Base-by-base conservation (phyloP, 2,113 vertebrate genomes). In the Probosciger aterrimus region DNA sequence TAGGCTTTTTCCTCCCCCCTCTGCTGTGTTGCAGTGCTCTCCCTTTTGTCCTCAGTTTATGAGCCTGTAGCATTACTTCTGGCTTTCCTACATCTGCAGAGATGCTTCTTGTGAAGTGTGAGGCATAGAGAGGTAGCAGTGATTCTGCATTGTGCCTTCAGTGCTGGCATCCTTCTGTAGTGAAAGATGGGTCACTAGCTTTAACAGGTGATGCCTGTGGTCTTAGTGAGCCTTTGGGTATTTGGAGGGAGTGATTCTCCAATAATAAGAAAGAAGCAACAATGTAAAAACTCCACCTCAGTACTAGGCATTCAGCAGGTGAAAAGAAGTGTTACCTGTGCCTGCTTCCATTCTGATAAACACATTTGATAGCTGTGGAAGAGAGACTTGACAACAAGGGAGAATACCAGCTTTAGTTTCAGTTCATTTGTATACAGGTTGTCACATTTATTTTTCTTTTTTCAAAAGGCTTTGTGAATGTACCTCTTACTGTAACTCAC, bases 251-350 rank as follows among this genome's bases (percentile, higher is more conserved):
- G 43, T 55, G 31, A 41, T 46, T 77, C 18, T 10, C 10, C 22
- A n/a, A 0, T 28, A 47, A 39, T 0, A 16, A 41, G 8, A 60
- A 81, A 44, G 1, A 7, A 90, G 12, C n/a, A 84, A 28, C 22
- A 31, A 33, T 18, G 43, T 57, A 24, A 68, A 71, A 68, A 1
- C 6, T 5, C 3, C n/a, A 33, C 11, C 43, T 69, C 33, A 28
- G 2, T 7, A 47, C 33, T 0, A 49, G 53, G 9, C 11, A 35
- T 70, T 73, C 79, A 47, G 14, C 39, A 35, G 28, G 17, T 71
- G 59, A 70, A 39, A 82, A 82, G 44, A 14, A 76, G 8, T 1
- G 0, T 31, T 47, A 23, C 35, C 39, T 80, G 7, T 88, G 25
- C 30, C 47, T 60, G 2, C 31, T 88, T 94, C n/a, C 19, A 3